Conservation (phyloP, 2,888 invertebrate species). For the Chaetogeoica ovagalla region DNA sequence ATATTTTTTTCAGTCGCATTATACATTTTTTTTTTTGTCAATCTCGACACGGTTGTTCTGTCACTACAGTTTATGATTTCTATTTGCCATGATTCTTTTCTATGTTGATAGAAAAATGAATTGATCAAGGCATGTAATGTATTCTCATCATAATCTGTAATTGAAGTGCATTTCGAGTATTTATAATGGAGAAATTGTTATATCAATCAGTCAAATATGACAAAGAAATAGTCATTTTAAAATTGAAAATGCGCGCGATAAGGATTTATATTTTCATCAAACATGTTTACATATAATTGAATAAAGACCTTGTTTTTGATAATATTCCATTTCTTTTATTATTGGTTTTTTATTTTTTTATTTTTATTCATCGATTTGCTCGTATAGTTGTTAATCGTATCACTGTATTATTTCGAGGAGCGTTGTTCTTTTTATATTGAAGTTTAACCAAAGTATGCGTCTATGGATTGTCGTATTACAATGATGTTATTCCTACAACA, state of each 20-base stretch:
- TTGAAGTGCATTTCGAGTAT: slow-evolving; percentile 33
- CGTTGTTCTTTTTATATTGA: neutral
- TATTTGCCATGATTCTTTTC: slow-evolving; percentile 32
- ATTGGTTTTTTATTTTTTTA: too few species aligned
- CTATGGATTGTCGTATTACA: too few species aligned
- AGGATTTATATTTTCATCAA: slow-evolving; percentile 44
- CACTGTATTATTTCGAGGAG: too few species aligned
- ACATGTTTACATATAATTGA: slow-evolving; percentile 32
- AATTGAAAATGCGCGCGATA: slow-evolving; percentile 20
- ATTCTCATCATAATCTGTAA: slow-evolving; percentile 15
- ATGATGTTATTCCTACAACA: neutral
- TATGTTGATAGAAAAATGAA: slow-evolving; percentile 24
- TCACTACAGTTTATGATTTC: slow-evolving; percentile 15
- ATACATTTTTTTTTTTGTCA: slow-evolving; percentile 34
- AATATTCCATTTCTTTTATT: slow-evolving; percentile 7
- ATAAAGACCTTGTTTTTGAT: slow-evolving; percentile 43
- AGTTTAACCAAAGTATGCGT: neutral
- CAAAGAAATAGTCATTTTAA: neutral
- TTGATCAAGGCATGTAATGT: slow-evolving; percentile 2
- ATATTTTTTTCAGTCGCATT: slow-evolving; percentile 31
- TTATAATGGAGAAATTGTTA: slow-evolving; percentile 8
- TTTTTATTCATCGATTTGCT: neutral
- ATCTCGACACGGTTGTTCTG: slow-evolving; percentile 10
- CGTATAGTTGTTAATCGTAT: neutral
- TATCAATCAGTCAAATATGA: slow-evolving; percentile 12